Conservation (phyloP, 2,797 vertebrate species). For the Scolopax bukidnonensis region DNA sequence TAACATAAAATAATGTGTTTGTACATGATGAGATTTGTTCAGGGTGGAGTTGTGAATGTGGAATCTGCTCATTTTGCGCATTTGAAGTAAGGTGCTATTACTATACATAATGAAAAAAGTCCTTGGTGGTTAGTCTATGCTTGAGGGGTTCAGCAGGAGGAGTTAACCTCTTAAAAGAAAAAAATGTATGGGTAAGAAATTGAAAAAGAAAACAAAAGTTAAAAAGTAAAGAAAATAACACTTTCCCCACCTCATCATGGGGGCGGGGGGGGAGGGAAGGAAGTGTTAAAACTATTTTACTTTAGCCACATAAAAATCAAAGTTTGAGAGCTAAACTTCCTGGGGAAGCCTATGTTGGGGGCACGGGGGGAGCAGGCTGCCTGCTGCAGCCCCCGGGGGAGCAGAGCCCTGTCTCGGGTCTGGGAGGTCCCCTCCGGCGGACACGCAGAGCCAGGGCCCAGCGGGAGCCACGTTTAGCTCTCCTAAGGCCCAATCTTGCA, state of each 20-base stretch:
- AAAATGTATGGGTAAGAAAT: background rate
- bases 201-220: background rate
- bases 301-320: background rate
- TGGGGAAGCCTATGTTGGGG: background rate
- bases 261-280: too few relatives aligned
- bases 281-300: background rate
- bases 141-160: background rate
- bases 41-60: background rate
- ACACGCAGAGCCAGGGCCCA: background rate
- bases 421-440: conserved; percentile 8
- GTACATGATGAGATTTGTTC: background rate
- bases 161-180: background rate
- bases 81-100: background rate
- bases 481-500: conserved; percentile 30
- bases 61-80: background rate
- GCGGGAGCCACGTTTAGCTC: background rate
- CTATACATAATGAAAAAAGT: background rate
- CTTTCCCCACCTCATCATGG: background rate
- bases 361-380: background rate
- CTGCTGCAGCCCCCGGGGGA: background rate
- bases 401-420: background rate
- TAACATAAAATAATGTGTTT: background rate
- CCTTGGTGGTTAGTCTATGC: background rate
- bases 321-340: background rate
- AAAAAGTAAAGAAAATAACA: background rate